phyloP scores from a whole-genome alignment of 2,797 vertebrate genomes.

The Aeoliscus strigatus region DNA sequence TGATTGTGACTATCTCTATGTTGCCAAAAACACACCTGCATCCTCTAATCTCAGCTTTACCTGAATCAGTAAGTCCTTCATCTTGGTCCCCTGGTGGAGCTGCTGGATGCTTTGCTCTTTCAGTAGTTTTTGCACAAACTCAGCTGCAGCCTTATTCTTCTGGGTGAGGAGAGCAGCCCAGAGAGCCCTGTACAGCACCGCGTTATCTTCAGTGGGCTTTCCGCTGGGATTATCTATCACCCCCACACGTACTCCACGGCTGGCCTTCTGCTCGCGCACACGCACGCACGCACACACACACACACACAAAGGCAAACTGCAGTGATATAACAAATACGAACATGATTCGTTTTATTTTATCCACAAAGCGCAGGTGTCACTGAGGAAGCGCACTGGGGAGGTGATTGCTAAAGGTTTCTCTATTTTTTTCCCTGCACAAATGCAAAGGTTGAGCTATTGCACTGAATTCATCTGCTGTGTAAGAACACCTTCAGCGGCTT shows the following conservation, averaged over 20 bases:
- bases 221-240: conserved; percentile 87
- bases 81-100: conserved; percentile 82
- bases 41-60: conserved; percentile 63
- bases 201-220: conserved; percentile 85
- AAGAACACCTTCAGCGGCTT: conserved; percentile 8
- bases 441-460: conserved; percentile 5
- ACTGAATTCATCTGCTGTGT: conserved; percentile 5
- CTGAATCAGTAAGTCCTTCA: conserved; percentile 79
- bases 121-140: conserved; percentile 82
- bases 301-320: conserved; percentile 7
- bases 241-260: conserved; percentile 80
- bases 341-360: conserved; percentile 36
- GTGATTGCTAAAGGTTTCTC: conserved; percentile 22
- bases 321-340: conserved; percentile 32
- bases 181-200: conserved; percentile 83
- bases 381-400: conserved; percentile 11
- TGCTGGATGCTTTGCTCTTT: conserved; percentile 82
- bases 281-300: conserved; percentile 8
- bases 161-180: conserved; percentile 89
- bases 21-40: background rate
- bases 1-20: background rate
- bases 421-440: conserved; percentile 10
- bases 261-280: conserved; percentile 77
- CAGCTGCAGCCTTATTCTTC: conserved; percentile 77
- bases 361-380: conserved; percentile 24